phyloP scores from a whole-genome alignment of 2,113 vertebrate species.

The Channa maculata region DNA sequence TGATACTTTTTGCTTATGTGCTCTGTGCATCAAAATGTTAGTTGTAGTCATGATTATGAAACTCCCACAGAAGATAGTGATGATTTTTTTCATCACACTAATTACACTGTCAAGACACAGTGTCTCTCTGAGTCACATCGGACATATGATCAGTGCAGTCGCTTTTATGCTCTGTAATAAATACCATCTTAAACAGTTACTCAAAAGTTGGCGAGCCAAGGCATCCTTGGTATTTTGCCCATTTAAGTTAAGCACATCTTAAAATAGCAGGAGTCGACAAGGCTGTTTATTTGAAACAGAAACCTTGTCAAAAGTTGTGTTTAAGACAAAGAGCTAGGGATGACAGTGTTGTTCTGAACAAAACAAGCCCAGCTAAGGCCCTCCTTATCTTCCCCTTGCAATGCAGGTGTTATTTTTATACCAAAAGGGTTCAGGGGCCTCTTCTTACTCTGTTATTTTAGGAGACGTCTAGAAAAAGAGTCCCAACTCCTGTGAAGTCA shows the following conservation, averaged over 20 bases:
- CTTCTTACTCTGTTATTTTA: conserved; percentile 73
- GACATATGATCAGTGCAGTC: conserved; percentile 61
- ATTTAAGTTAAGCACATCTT: conserved; percentile 65
- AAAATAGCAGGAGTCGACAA: conserved; percentile 73
- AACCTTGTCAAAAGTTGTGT: conserved; percentile 77
- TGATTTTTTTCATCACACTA: conserved; percentile 34
- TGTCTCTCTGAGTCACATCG: conserved; percentile 58
- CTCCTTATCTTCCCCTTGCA: conserved; percentile 48
- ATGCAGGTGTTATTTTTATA: conserved; percentile 76
- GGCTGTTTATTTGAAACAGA: conserved; percentile 72
- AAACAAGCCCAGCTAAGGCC: conserved; percentile 57
- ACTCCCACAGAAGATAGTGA: conserved; percentile 5
- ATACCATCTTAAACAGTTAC: conserved; percentile 45
- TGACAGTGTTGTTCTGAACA: conserved; percentile 72
- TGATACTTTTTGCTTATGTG: conserved; percentile 15
- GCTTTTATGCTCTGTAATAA: conserved; percentile 59
- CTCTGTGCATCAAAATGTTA: conserved; percentile 17
- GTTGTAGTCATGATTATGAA: conserved; percentile 7
- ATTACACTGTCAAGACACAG: conserved; percentile 39
- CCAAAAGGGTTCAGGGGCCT: conserved; percentile 69
- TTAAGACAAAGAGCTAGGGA: conserved; percentile 70
- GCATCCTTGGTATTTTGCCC: conserved; percentile 59
- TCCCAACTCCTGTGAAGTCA: conserved; percentile 71
- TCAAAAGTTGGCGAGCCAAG: conserved; percentile 42
- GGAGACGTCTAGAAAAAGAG: conserved; percentile 65